Evolutionary conservation across 2,113 vertebrate genomes (phyloP).

Genomic region (Hippocampus comes): DNA sequence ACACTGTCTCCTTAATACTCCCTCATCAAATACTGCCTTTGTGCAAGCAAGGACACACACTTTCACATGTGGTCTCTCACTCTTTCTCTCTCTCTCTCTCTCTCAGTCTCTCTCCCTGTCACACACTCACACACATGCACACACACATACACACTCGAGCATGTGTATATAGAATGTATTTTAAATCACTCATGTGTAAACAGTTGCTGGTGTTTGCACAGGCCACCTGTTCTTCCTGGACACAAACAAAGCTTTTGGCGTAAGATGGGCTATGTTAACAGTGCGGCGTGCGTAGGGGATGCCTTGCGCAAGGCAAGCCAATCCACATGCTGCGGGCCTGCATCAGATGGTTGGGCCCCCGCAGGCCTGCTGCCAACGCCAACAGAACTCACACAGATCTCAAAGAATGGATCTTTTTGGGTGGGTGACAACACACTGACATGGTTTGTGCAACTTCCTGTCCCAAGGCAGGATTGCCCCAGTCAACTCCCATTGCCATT

Average conservation of each 20-base stretch:
- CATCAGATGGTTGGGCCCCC: constrained; percentile 68
- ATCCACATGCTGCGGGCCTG: constrained; percentile 64
- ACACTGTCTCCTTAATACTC: constrained; percentile 28
- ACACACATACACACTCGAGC: constrained; percentile 7
- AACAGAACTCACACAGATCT: constrained; percentile 50
- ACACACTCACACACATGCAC: not conserved
- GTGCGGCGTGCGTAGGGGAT: constrained; percentile 57
- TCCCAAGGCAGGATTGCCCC: constrained; percentile 3
- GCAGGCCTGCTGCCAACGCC: constrained; percentile 59
- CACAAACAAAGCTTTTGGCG: constrained; percentile 68
- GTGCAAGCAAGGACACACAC: constrained; percentile 25
- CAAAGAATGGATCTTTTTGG: constrained; percentile 47
- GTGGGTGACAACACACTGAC: constrained; percentile 33
- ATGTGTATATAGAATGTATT: constrained; percentile 59
- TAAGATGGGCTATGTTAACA: constrained; percentile 55
- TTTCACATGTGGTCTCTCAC: constrained; percentile 16
- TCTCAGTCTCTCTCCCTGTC: not conserved
- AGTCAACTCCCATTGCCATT: constrained; percentile 12
- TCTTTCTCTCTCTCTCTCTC: not conserved
- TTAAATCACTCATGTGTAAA: constrained; percentile 72
- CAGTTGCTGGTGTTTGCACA: constrained; percentile 72
- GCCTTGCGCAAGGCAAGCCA: constrained; percentile 61
- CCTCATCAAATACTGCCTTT: constrained; percentile 21
- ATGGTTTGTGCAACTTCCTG: constrained; percentile 39
- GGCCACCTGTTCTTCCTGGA: constrained; percentile 74